These are phyloP conservation scores for Hippocampus abdominalis DNA, from an alignment of 2,113 vertebrate genomes.

Conservation along the genomic window DNA sequence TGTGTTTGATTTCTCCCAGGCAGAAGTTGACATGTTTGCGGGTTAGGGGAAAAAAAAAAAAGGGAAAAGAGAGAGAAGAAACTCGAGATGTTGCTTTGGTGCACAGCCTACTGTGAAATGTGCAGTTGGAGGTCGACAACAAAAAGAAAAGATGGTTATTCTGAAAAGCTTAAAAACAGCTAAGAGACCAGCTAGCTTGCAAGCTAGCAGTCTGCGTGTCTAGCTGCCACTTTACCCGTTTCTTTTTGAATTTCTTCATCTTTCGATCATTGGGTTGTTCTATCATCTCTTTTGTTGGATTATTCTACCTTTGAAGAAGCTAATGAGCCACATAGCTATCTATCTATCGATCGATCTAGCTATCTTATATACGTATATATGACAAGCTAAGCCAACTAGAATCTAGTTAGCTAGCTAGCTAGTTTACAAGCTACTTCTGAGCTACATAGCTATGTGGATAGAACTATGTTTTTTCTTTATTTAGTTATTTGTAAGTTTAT, in stretches of 20 bases:
- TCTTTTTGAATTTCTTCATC: too few species aligned
- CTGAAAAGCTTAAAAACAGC: not conserved
- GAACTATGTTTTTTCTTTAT: too few species aligned
- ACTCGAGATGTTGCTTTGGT: not conserved
- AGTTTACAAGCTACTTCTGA: too few species aligned
- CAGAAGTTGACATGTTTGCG: conserved; percentile 67
- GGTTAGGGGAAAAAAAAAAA: conserved; percentile 56
- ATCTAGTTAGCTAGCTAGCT: too few species aligned
- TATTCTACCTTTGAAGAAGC: not conserved
- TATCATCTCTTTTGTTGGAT: too few species aligned
- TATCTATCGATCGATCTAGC: not conserved
- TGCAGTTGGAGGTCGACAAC: not conserved
- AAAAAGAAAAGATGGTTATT: not conserved
- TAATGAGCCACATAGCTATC: not conserved
- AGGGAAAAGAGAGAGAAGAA: conserved; percentile 21
- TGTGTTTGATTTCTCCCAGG: conserved; percentile 70
- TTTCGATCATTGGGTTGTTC: not conserved
- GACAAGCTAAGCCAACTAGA: too few species aligned
- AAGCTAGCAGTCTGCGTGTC: not conserved
- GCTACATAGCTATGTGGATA: too few species aligned
- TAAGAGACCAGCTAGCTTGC: not conserved
- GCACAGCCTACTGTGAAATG: not conserved
- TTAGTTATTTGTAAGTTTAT: too few species aligned
- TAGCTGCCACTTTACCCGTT: too few species aligned
- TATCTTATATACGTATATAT: too few species aligned